Evolutionary conservation across 2,888 invertebrate species (phyloP), one percentile per base, ranked within the genome.

Genomic region (Seira ritae): DNA sequence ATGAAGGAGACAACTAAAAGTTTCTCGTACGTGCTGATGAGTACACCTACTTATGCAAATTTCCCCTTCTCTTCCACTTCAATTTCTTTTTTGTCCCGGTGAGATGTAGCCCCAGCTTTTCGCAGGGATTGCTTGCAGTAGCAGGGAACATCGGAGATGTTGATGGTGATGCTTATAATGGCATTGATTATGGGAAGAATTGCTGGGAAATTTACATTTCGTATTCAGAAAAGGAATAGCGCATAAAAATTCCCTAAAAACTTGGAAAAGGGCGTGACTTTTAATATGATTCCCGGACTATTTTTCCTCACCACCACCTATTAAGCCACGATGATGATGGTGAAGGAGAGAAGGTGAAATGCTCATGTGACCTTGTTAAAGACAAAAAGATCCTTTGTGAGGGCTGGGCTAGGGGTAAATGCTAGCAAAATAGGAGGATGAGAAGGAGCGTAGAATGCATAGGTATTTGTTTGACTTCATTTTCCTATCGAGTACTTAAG

Each of bases 211-310:
- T 70, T 70, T 70, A 70, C 70, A 70, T 70, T 70, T 70, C 23
- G 50, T 22, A 70, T 70, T 70, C 46, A 12, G 50, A n/a, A 46
- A n/a, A 31, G 62, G 23, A 65, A 22, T 31, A 8, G 12, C 12
- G 65, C 60, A 42, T 24, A 62, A 23, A 23, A 77, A 70, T 17
- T 55, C 60, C 65, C 37, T 74, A 37, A 46, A 70, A 77, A 24
- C 17, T 77, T 77, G 70, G 70, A 46, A 22, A 70, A 42, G 50
- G 71, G 71, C 50, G 71, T 72, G 24, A 72, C 50, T 24, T 72
- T 42, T 22, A 15, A 17, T 68, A 24, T 37, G n/a, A 68, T 68
- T 68, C 42, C 8, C 31, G 31, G 31, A 31, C 31, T 31, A 31
- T 31, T 31, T 31, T 31, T 31, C 31, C 31, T 8, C 31, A 4